Evolutionary conservation across 2,113 vertebrate species (phyloP), one percentile per base, ranked within the genome.

Genomic region (Pagrus major): DNA sequence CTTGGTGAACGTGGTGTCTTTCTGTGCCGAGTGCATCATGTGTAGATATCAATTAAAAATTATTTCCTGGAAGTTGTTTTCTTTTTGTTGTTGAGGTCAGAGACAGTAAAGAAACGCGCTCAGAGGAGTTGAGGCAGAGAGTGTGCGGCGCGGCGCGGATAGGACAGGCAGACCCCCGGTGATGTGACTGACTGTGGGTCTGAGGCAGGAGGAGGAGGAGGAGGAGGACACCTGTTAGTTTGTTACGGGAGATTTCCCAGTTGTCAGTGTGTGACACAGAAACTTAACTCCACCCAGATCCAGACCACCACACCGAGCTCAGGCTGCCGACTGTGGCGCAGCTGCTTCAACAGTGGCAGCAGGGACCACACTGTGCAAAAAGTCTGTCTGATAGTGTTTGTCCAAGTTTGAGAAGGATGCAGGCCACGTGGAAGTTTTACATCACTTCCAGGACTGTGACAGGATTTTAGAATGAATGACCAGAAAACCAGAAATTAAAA

Each of bases 1-100:
- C 95, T 99, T 99, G 89, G 98, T 99, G 94, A 96, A 99, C 64
- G 98, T 99, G 85, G 98, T 99, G 93, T 99, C 97, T 94, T 98
- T 99, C 95, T 99, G 98, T 55, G 97, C 97, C 80, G 97, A 97
- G 96, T 98, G 97, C 97, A 99, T 99, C 94, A 71, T 92, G 42
- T 63, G 55, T 27, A 6, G 37, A 35, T 47, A 0, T 29, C 16
- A 20, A 16, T 56, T 14, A 3, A 80, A 89, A 67, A 71, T 20
- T 9, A n/a, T 58, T 71, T 74, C 41, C 35, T 11, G 15, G 14
- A 72, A 68, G 61, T 74, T 73, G n/a, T n/a, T n/a, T n/a, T n/a
- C n/a, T n/a, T n/a, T n/a, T n/a, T n/a, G n/a, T n/a, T n/a, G n/a
- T 33, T 14, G 0, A 63, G 41, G 49, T 46, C n/a, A 29, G 39